Evolutionary conservation across 2,888 invertebrate genomes (phyloP).

Genomic region (Heliconius ismenius): DNA sequence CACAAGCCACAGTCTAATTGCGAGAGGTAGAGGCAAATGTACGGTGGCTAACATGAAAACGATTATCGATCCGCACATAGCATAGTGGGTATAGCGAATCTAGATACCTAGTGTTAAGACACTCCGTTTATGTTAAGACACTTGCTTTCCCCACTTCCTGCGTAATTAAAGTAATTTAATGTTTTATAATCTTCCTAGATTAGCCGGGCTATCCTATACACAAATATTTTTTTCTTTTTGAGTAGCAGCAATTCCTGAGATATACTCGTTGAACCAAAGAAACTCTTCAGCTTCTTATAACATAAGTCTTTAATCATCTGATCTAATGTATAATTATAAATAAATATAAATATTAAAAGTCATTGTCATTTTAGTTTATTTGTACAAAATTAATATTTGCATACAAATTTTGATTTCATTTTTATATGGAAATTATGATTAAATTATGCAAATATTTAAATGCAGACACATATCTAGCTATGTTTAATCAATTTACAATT

Average conservation of each 20-base stretch:
- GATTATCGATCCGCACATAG: background rate
- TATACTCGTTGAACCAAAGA: background rate
- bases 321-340: too few relatives aligned
- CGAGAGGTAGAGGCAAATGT: too few relatives aligned
- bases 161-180: too few relatives aligned
- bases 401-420: slow-evolving; percentile 3
- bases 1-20: too few relatives aligned
- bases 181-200: too few relatives aligned
- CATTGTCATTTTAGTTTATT: background rate
- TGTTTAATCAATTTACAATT: slow-evolving; percentile 6
- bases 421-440: slow-evolving; percentile 3
- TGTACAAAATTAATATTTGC: slow-evolving; percentile 4
- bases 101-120: background rate
- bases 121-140: background rate
- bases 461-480: slow-evolving; percentile 10
- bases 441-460: slow-evolving; percentile 9
- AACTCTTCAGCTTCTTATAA: background rate
- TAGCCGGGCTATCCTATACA: too few relatives aligned
- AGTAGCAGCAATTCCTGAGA: background rate
- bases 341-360: background rate
- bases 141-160: too few relatives aligned
- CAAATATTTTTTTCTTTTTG: too few relatives aligned
- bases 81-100: background rate
- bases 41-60: too few relatives aligned
- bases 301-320: too few relatives aligned